Conservation (phyloP, 2,888 invertebrate species). For the Meganola albula region DNA sequence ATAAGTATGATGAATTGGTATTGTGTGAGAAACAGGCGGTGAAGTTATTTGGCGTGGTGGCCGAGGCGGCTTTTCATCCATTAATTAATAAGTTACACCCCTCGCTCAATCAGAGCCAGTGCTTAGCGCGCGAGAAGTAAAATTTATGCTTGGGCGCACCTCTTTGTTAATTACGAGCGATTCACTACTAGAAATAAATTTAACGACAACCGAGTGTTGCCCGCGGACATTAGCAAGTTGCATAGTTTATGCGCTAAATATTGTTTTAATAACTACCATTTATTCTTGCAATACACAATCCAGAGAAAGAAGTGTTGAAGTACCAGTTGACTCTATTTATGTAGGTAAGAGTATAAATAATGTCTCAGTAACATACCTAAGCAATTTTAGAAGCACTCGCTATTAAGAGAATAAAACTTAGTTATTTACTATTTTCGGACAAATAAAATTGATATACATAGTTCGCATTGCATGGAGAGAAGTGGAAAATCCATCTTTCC, state of each 20-base stretch:
- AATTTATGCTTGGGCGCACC: conserved; percentile 63
- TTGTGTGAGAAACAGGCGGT: conserved; percentile 64
- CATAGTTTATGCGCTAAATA: conserved; percentile 27
- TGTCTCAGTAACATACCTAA: too few species aligned
- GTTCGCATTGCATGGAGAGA: too few species aligned
- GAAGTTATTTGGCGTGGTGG: conserved; percentile 57
- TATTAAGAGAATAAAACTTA: too few species aligned
- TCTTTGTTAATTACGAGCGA: conserved; percentile 63
- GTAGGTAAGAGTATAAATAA: too few species aligned
- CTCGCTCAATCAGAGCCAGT: conserved; percentile 62
- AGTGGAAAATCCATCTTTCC: too few species aligned
- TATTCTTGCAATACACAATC: conserved; percentile 22
- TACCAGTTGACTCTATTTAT: conserved; percentile 15
- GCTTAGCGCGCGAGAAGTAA: conserved; percentile 56
- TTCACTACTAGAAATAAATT: conserved; percentile 58
- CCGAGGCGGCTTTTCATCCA: conserved; percentile 62
- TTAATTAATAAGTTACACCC: conserved; percentile 72
- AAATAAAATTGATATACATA: too few species aligned
- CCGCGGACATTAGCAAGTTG: conserved; percentile 29
- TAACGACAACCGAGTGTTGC: conserved; percentile 47
- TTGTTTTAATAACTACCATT: conserved; percentile 26
- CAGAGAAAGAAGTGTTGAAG: conserved; percentile 13
- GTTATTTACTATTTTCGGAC: too few species aligned
- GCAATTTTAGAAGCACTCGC: too few species aligned
- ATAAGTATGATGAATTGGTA: conserved; percentile 70